A percentile compares a stretch with the other conserved stretches of the same genome.
These are phyloP conservation scores for Phataginus tetradactyla DNA, from an alignment of 2,797 vertebrate genomes.

Conservation along the genomic window DNA sequence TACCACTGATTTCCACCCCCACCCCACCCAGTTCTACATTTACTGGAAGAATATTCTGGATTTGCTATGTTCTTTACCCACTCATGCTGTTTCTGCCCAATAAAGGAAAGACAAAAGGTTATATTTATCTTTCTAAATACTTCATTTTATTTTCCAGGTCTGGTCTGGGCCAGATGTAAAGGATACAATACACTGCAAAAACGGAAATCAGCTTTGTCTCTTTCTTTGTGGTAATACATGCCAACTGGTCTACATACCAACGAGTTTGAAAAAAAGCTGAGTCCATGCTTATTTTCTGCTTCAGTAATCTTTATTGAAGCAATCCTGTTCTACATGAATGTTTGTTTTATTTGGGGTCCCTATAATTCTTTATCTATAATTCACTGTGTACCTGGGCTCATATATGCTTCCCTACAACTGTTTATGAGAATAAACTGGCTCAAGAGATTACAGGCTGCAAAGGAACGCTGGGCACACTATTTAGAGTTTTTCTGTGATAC, in stretches of 20 bases:
- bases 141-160: slow-evolving; percentile 24
- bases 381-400: not conserved
- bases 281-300: slow-evolving; percentile 79
- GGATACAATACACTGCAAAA: not conserved
- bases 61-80: not conserved
- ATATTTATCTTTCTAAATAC: not conserved
- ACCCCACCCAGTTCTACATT: not conserved
- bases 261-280: slow-evolving; percentile 7
- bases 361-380: slow-evolving; percentile 60
- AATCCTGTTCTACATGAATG: slow-evolving; percentile 66
- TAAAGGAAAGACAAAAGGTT: not conserved
- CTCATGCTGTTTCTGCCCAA: not conserved
- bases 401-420: slow-evolving; percentile 32
- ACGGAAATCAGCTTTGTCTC: slow-evolving; percentile 13
- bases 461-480: slow-evolving; percentile 55
- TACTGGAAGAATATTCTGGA: not conserved
- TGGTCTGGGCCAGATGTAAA: not conserved
- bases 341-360: slow-evolving; percentile 72
- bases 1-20: not conserved
- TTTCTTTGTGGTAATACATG: not conserved
- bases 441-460: slow-evolving; percentile 60
- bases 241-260: not conserved
- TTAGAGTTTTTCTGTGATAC: slow-evolving; percentile 51
- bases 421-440: slow-evolving; percentile 58
- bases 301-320: slow-evolving; percentile 78